phyloP scores from a whole-genome alignment of 2,113 vertebrate genomes.

The Laticauda colubrina region DNA sequence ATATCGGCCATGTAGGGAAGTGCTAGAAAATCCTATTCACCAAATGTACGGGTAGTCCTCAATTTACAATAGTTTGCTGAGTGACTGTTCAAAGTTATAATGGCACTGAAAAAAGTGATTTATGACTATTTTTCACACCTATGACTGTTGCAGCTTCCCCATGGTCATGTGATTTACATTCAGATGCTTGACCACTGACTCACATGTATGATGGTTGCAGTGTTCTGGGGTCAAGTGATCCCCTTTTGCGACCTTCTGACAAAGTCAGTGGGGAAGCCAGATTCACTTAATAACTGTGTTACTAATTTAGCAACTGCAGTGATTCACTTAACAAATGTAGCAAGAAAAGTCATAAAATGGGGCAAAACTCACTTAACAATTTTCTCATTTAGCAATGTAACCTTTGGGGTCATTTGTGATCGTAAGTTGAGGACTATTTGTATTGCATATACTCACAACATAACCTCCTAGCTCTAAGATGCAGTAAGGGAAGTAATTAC shows the following conservation, averaged over 20 bases:
- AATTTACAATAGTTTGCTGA: background rate
- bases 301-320: background rate
- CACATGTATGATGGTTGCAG: background rate
- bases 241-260: background rate
- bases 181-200: background rate
- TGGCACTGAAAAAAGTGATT: background rate
- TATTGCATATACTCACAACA: background rate
- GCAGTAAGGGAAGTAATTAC: background rate
- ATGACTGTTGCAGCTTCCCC: background rate
- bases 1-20: background rate
- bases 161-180: background rate
- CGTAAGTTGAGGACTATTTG: background rate
- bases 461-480: background rate
- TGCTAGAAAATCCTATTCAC: background rate
- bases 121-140: background rate
- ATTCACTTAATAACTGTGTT: background rate
- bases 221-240: background rate
- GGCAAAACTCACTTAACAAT: background rate
- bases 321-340: background rate
- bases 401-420: background rate
- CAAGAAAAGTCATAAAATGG: background rate
- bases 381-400: background rate
- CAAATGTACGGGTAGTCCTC: background rate
- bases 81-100: background rate
- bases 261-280: background rate